Conservation (phyloP, 92 coral and sea anemone genomes). For the Umimayanthus chanpuru region DNA sequence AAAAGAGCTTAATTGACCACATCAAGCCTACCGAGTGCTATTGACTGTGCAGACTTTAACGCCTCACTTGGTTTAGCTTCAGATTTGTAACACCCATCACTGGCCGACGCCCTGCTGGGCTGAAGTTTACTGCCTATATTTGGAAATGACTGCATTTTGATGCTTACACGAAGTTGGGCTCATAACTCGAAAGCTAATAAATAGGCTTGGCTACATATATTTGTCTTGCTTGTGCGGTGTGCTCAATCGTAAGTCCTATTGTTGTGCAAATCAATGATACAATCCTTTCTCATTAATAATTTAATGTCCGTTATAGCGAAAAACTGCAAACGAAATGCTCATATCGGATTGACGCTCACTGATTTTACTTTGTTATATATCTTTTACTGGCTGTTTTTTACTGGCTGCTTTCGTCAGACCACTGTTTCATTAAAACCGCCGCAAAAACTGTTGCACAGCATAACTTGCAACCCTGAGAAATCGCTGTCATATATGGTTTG, state of each 20-base stretch:
- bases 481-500: neutral
- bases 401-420: neutral
- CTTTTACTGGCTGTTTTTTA: neutral
- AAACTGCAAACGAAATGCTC: conserved; percentile 34
- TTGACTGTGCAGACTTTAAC: neutral
- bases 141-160: conserved; percentile 25
- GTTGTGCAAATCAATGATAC: conserved; percentile 63
- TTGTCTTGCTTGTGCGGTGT: conserved; percentile 48
- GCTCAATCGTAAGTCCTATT: conserved; percentile 69
- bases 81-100: neutral
- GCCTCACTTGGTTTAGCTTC: conserved; percentile 1
- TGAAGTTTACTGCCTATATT: conserved; percentile 22
- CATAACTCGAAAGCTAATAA: conserved; percentile 23
- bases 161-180: neutral
- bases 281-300: conserved; percentile 58
- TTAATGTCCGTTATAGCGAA: conserved; percentile 30
- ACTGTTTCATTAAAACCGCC: neutral
- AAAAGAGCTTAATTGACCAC: conserved; percentile 19
- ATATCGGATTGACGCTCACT: conserved; percentile 12
- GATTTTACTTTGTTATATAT: neutral
- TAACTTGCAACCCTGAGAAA: neutral
- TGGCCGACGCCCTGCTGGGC: conserved; percentile 16
- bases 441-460: neutral
- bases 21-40: neutral
- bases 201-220: conserved; percentile 31